Conservation (phyloP, 2,797 vertebrate genomes). For the Synaphobranchus kaupii region DNA sequence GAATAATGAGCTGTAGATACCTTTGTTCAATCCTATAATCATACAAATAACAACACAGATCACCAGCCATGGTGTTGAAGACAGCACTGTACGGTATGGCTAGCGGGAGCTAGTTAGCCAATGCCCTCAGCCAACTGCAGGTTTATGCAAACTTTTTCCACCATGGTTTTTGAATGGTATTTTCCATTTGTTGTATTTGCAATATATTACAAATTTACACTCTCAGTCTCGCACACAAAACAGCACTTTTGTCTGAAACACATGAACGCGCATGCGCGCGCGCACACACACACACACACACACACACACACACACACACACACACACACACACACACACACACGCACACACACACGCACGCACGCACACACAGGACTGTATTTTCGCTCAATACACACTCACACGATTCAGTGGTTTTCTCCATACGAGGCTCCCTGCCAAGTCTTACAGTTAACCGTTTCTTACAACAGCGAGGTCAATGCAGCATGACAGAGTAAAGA, state of each 20-base stretch:
- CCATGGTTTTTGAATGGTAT: background rate
- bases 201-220: constrained; percentile 8
- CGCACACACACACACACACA: background rate
- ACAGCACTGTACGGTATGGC: background rate
- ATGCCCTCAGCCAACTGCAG: background rate
- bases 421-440: constrained; percentile 39
- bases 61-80: background rate
- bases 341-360: constrained; percentile 21
- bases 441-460: constrained; percentile 48
- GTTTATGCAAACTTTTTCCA: background rate
- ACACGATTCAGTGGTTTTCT: constrained; percentile 56
- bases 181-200: background rate
- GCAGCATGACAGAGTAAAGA: constrained; percentile 30
- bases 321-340: background rate
- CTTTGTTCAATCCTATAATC: background rate
- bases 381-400: constrained; percentile 38
- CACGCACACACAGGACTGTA: background rate
- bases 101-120: background rate
- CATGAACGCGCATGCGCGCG: background rate
- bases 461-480: constrained; percentile 44
- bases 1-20: background rate
- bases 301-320: too few relatives aligned
- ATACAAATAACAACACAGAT: background rate
- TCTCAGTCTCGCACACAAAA: constrained; percentile 27
- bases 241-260: constrained; percentile 18